Conservation (phyloP, 2,888 invertebrate species). For the Terebella lapidaria region DNA sequence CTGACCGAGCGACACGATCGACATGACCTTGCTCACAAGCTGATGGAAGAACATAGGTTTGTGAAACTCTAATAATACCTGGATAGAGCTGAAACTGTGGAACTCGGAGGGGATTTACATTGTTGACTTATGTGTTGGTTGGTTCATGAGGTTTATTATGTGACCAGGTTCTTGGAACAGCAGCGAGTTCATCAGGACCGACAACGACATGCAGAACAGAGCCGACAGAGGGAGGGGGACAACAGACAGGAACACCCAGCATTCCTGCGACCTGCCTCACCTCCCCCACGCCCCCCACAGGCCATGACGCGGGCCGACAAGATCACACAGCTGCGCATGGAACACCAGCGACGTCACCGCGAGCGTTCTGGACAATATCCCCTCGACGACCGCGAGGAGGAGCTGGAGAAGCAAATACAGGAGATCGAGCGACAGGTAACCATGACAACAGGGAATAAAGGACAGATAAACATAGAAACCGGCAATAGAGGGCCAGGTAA, state of each 20-base stretch:
- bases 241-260: slow-evolving; percentile 28
- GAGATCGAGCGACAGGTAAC: slow-evolving; percentile 22
- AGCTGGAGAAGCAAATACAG: slow-evolving; percentile 38
- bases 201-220: no score
- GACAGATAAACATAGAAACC: no score
- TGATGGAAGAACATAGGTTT: no score
- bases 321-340: slow-evolving; percentile 57
- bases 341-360: slow-evolving; percentile 60
- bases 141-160: no score
- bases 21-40: no score
- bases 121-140: no score
- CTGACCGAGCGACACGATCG: no score
- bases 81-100: no score
- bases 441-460: background rate
- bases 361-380: slow-evolving; percentile 62
- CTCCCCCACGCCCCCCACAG: background rate
- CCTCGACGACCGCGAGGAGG: slow-evolving; percentile 56
- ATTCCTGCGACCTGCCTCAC: background rate
- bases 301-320: slow-evolving; percentile 43
- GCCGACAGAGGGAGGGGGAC: background rate
- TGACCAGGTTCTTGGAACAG: no score
- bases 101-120: no score
- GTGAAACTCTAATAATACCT: no score
- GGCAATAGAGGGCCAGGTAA: slow-evolving; percentile 24
- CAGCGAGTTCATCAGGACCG: no score